Percentiles rank a stretch among this genome's conserved stretches.
Conservation (phyloP, 2,888 invertebrate species). For the Tupiocoris notatus region DNA sequence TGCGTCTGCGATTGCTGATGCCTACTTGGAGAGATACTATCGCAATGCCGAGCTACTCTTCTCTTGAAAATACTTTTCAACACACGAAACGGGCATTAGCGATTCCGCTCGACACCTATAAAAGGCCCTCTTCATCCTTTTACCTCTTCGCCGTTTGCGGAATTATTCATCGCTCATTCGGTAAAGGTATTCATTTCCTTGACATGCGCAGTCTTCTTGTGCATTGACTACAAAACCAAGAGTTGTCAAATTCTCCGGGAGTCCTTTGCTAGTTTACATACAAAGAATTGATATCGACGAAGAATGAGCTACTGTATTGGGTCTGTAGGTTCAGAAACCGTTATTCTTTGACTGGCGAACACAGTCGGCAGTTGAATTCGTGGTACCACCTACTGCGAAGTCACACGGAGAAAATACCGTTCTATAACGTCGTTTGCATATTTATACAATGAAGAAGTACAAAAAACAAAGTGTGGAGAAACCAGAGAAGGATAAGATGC, state of each 20-base stretch:
- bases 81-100: not conserved
- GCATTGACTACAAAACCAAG: not conserved
- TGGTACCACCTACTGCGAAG: no score
- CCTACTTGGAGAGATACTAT: not conserved
- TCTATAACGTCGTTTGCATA: no score
- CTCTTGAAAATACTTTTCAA: no score
- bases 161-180: not conserved
- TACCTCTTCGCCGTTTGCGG: not conserved
- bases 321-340: no score
- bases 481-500: no score
- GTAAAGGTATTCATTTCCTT: not conserved
- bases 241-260: not conserved
- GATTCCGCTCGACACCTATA: not conserved
- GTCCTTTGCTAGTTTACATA: not conserved
- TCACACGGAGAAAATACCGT: no score
- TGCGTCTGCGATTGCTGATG: no score
- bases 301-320: not conserved
- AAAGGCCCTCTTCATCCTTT: not conserved
- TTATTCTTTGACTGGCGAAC: not conserved
- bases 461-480: no score
- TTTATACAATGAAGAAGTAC: no score
- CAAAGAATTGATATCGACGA: not conserved
- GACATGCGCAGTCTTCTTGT: not conserved
- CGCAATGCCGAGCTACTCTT: not conserved
- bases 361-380: not conserved